phyloP scores from a whole-genome alignment of 2,113 vertebrate genomes.

The Cyanistes caeruleus region DNA sequence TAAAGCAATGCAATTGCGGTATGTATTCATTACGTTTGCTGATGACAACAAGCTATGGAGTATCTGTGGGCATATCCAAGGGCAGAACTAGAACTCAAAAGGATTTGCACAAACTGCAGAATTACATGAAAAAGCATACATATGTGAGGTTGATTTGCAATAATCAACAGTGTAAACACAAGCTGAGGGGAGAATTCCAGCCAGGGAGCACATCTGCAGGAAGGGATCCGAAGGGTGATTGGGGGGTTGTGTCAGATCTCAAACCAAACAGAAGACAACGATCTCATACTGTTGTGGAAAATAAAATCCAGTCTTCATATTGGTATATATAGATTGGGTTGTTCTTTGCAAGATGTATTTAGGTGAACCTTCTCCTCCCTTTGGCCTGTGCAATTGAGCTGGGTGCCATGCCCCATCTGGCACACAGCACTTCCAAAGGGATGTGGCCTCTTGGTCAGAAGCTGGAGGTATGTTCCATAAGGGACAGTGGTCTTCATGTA shows the following conservation, averaged over 20 bases:
- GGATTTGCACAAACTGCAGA: not conserved
- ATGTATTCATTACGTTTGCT: not conserved
- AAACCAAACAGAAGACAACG: not conserved
- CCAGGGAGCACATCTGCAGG: not conserved
- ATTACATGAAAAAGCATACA: not conserved
- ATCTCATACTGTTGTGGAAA: not conserved
- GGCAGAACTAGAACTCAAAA: not conserved
- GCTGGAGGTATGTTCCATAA: not conserved
- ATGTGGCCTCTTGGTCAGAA: not conserved
- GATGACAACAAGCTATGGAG: not conserved
- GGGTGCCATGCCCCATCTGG: not conserved
- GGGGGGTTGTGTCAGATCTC: rapidly evolving
- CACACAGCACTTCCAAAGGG: not conserved
- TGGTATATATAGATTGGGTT: not conserved
- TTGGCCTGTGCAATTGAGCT: not conserved
- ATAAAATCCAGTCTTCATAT: not conserved
- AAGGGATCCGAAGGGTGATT: rapidly evolving
- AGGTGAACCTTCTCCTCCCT: not conserved
- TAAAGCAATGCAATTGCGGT: not conserved
- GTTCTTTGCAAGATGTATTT: not conserved
- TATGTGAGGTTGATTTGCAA: not conserved
- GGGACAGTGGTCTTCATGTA: not conserved
- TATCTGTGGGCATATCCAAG: rapidly evolving
- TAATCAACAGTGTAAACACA: not conserved
- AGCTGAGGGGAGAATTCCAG: not conserved